Conservation (phyloP, 2,113 vertebrate species). For the Takifugu flavidus region DNA sequence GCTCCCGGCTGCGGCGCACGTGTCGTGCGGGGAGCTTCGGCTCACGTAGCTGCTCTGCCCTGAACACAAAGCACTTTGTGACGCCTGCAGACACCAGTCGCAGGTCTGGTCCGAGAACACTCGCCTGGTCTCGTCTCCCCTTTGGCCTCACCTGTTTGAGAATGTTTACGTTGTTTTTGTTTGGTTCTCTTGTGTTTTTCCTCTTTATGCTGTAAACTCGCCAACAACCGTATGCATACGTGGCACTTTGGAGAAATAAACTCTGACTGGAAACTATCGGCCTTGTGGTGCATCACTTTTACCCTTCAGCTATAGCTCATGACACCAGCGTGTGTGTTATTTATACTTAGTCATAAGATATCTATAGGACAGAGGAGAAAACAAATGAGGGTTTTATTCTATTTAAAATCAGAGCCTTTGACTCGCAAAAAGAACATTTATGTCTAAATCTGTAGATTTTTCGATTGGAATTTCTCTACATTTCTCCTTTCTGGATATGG, state of each 20-base stretch:
- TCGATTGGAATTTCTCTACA: too few species aligned
- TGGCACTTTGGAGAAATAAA: slow-evolving; percentile 63
- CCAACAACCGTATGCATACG: slow-evolving; percentile 37
- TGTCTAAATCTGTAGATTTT: too few species aligned
- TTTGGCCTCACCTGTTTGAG: slow-evolving; percentile 29
- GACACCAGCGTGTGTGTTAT: background rate
- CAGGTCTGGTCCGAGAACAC: slow-evolving; percentile 12
- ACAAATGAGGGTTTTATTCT: too few species aligned
- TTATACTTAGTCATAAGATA: background rate
- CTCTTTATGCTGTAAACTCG: slow-evolving; percentile 21
- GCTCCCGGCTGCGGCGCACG: slow-evolving; percentile 40
- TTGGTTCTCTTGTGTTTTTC: slow-evolving; percentile 7
- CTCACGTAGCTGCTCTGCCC: slow-evolving; percentile 9
- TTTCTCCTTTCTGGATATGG: too few species aligned
- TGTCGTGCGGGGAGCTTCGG: slow-evolving; percentile 25
- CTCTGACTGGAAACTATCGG: slow-evolving; percentile 8
- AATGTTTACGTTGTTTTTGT: slow-evolving; percentile 56
- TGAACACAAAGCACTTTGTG: slow-evolving; percentile 58
- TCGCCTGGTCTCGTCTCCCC: background rate
- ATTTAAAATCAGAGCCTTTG: too few species aligned
- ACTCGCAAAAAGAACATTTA: too few species aligned
- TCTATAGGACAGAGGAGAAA: background rate
- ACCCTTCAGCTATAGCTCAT: too few species aligned
- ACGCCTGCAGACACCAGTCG: slow-evolving; percentile 31
- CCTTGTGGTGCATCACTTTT: background rate